phyloP scores from a whole-genome alignment of 2,888 invertebrate species.

The Drosophila barbarae region DNA sequence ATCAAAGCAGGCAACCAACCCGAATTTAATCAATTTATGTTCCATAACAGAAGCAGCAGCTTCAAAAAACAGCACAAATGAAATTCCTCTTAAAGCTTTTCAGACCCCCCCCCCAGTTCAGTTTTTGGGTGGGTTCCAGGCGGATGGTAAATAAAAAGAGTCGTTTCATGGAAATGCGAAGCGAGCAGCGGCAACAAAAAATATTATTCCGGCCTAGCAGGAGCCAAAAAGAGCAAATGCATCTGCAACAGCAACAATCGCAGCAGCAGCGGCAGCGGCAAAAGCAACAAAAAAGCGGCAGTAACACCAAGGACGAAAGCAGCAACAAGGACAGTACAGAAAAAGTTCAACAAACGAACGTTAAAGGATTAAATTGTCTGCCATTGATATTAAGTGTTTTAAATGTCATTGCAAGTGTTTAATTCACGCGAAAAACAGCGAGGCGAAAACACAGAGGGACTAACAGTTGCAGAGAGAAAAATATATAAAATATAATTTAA shows the following conservation, averaged over 20 bases:
- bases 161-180: conserved; percentile 34
- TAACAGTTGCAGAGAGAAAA: conserved; percentile 5
- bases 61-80: conserved; percentile 19
- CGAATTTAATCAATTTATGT: conserved; percentile 41
- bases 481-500: not conserved
- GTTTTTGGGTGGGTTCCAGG: conserved; percentile 26
- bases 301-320: conserved; percentile 35
- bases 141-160: conserved; percentile 36
- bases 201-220: conserved; percentile 60
- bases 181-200: conserved; percentile 48
- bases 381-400: conserved; percentile 71
- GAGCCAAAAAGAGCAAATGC: conserved; percentile 36
- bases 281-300: conserved; percentile 7
- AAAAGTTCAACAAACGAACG: conserved; percentile 67
- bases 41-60: conserved; percentile 38
- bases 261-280: conserved; percentile 22
- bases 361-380: conserved; percentile 71
- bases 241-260: conserved; percentile 31
- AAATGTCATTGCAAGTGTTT: conserved; percentile 71
- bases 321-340: conserved; percentile 31
- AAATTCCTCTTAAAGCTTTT: conserved; percentile 31
- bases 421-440: conserved; percentile 53
- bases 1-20: conserved; percentile 18
- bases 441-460: not conserved
- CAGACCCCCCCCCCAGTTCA: conserved; percentile 29